Percentiles rank a stretch among this genome's conserved stretches.
phyloP scores from a whole-genome alignment of 2,888 invertebrate species.

The Hecatera dysodea region DNA sequence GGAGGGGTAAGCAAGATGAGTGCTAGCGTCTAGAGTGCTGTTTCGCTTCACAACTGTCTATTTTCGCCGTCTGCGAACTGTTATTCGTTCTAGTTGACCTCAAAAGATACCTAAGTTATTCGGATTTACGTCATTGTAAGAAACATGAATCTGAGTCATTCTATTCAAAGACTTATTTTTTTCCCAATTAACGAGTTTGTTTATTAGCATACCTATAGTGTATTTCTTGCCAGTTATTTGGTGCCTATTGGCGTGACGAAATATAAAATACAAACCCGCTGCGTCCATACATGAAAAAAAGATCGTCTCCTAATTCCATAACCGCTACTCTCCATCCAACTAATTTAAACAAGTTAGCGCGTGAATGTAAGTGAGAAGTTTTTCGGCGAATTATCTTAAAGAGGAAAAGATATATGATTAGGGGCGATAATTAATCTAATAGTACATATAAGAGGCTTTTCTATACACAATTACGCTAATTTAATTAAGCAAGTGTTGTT shows the following conservation, averaged over 20 bases:
- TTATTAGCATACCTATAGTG: neutral
- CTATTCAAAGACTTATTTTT: neutral
- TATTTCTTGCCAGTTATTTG: neutral
- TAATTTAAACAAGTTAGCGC: conserved; percentile 68
- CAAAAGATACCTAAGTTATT: conserved; percentile 52
- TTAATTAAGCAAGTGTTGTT: neutral
- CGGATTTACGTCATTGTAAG: neutral
- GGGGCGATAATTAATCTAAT: conserved; percentile 5
- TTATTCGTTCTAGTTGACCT: conserved; percentile 70
- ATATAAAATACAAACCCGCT: conserved; percentile 84
- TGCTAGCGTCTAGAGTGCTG: conserved; percentile 70
- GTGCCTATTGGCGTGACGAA: conserved; percentile 45
- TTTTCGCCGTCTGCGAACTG: conserved; percentile 67
- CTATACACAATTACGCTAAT: neutral
- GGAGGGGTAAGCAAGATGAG: conserved; percentile 63
- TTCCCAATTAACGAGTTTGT: too few relatives aligned
- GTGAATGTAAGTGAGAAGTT: conserved; percentile 24
- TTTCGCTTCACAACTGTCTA: conserved; percentile 74
- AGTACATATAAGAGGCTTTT: neutral
- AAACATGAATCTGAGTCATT: neutral
- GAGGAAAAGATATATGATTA: conserved; percentile 8
- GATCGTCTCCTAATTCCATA: conserved; percentile 87
- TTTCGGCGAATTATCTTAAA: conserved; percentile 19
- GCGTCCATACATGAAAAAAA: conserved; percentile 83
- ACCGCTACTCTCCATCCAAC: conserved; percentile 77